Evolutionary conservation across 2,888 invertebrate genomes (phyloP).

Genomic region (Hirtodrosophila confusa): DNA sequence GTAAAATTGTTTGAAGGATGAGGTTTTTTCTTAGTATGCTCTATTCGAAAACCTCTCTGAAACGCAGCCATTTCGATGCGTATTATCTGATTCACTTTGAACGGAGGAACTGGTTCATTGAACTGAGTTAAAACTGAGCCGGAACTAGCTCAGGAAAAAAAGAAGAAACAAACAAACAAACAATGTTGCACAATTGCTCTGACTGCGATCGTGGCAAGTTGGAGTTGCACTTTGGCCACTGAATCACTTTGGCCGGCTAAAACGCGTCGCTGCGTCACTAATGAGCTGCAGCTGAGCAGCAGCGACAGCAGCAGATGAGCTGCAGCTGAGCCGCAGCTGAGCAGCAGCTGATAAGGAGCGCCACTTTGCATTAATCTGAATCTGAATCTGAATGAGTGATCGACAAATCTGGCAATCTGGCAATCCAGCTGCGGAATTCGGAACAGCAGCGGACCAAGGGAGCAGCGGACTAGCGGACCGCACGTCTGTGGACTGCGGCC

Average conservation of each 20-base stretch:
- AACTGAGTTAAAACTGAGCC: no score
- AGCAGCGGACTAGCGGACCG: constrained; percentile 6
- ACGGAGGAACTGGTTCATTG: no score
- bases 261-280: constrained; percentile 38
- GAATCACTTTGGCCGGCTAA: constrained; percentile 15
- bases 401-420: constrained; percentile 27
- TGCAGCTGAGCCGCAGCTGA: constrained; percentile 30
- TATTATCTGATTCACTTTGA: no score
- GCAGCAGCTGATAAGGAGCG: constrained; percentile 42
- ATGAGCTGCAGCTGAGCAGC: constrained; percentile 27
- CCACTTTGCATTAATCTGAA: constrained; percentile 10
- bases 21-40: no score
- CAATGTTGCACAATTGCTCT: background rate
- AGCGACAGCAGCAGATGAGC: constrained; percentile 11
- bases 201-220: constrained; percentile 13
- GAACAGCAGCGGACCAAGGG: background rate
- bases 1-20: no score
- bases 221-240: constrained; percentile 20
- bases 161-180: background rate
- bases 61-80: no score
- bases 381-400: constrained; percentile 37
- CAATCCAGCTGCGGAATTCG: constrained; percentile 42
- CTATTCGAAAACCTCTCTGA: no score
- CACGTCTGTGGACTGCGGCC: constrained; percentile 32
- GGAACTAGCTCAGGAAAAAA: no score